Base-by-base conservation (phyloP, 2,113 vertebrate genomes). In the Eudorcas thomsonii region DNA sequence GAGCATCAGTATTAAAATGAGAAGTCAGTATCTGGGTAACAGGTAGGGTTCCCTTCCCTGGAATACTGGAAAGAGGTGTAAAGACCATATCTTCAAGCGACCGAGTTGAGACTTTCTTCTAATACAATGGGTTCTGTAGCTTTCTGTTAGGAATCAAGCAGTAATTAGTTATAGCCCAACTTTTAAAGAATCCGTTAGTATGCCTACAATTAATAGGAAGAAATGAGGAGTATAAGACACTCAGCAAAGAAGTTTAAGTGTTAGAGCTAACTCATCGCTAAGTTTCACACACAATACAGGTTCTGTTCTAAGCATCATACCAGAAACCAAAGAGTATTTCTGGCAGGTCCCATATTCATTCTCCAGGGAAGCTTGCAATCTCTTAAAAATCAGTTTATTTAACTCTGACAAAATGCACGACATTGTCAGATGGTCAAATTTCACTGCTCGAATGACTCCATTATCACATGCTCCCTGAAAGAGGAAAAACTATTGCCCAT, bases 21-120 rank as follows among this genome's bases (percentile, higher is more conserved):
- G 96, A 95, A 97, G 88, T 1, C 11, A 97, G 60, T 92, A 77
- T 36, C 86, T 94, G 94, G 78, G 87, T 77, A 93, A 81, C 87
- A 82, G 55, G 57, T 45, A 94, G 48, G 88, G 60, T 88, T 90
- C 89, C 91, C 95, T 43, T 84, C 88, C 93, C 95, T 96, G 98
- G 83, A 96, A 98, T 81, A 81, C 21, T 62, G 96, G 64, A 93
- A 96, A 97, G 96, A 97, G 95, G 96, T 89, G 94, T 26, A 88
- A 78, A 95, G 82, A 87, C 54, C 90, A 28, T 48, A 92, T 96
- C 97, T 98, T 33, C 85, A 55, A 71, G 97, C 28, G 1, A 45
- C 87, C 57, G 6, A 96, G 90, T 0, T 71, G 90, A 92, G 85
- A 64, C 91, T 78, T 39, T 71, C 80, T 93, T 45, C 96, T 90